Percentiles rank a stretch among this genome's conserved stretches.
Conservation (phyloP, 2,888 invertebrate species). For the Anagyrus pseudococci region DNA sequence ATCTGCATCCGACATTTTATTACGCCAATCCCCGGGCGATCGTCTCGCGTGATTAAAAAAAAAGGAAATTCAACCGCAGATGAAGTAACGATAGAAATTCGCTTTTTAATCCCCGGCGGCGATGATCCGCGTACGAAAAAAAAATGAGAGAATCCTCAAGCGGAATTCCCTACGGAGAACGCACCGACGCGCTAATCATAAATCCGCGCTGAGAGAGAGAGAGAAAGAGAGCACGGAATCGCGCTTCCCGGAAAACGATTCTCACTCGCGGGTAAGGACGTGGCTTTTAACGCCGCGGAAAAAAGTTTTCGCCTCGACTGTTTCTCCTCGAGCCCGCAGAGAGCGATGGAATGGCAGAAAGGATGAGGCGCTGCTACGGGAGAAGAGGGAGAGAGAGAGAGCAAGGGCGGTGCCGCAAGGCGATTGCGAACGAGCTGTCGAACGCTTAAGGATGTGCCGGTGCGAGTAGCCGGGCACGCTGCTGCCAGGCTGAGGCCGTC, state of each 20-base stretch:
- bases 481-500: too few relatives aligned
- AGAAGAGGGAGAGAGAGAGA: conserved; percentile 11
- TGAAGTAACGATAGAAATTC: conserved; percentile 38
- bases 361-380: conserved; percentile 6
- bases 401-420: conserved; percentile 27
- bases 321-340: too few relatives aligned
- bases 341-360: too few relatives aligned
- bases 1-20: too few relatives aligned
- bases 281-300: conserved; percentile 18
- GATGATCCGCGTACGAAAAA: not conserved
- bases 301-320: too few relatives aligned
- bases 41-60: too few relatives aligned
- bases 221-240: too few relatives aligned
- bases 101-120: not conserved
- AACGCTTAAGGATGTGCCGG: conserved; percentile 47
- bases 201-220: conserved; percentile 21
- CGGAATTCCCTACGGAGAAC: too few relatives aligned
- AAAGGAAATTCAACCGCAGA: conserved; percentile 8
- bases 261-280: conserved; percentile 39
- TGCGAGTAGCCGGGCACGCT: conserved; percentile 42
- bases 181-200: conserved; percentile 23
- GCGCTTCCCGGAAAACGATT: conserved; percentile 53
- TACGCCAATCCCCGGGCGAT: too few relatives aligned
- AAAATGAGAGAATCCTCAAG: not conserved
- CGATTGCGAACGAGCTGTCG: conserved; percentile 41